These are phyloP conservation scores for Arrhamphus sclerolepis DNA, from an alignment of 2,797 vertebrate species.

Conservation along the genomic window DNA sequence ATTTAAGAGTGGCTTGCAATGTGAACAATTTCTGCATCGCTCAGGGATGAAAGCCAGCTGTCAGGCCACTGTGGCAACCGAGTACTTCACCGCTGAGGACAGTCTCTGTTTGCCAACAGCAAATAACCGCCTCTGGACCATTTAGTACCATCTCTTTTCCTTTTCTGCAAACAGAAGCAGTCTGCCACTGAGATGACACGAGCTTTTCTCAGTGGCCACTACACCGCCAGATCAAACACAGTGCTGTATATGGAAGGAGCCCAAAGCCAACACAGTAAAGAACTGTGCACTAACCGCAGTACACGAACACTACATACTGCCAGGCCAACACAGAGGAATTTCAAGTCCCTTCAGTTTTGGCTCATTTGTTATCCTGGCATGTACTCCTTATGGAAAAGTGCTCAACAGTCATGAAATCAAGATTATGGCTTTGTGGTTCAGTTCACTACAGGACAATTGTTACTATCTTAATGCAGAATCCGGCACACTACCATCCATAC, in stretches of 20 bases:
- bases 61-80: conserved; percentile 55
- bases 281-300: conserved; percentile 54
- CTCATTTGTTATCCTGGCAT: conserved; percentile 50
- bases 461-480: conserved; percentile 1
- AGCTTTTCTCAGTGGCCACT: conserved; percentile 52
- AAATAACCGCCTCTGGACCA: conserved; percentile 76
- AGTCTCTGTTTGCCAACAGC: conserved; percentile 76
- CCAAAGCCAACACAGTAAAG: conserved; percentile 74
- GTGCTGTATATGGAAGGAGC: conserved; percentile 56
- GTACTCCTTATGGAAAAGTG: conserved; percentile 39
- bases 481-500: neutral
- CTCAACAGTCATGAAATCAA: conserved; percentile 51
- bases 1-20: conserved; percentile 60
- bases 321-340: conserved; percentile 49
- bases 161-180: conserved; percentile 74
- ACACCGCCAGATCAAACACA: conserved; percentile 68
- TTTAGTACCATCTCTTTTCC: conserved; percentile 61
- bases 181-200: conserved; percentile 64
- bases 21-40: conserved; percentile 43
- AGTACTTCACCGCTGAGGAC: conserved; percentile 57
- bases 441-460: neutral
- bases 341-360: conserved; percentile 48
- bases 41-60: conserved; percentile 63
- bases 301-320: conserved; percentile 47
- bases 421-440: conserved; percentile 32